These are phyloP conservation scores for Philaethria dido DNA, from an alignment of 2,888 invertebrate species.

Conservation along the genomic window DNA sequence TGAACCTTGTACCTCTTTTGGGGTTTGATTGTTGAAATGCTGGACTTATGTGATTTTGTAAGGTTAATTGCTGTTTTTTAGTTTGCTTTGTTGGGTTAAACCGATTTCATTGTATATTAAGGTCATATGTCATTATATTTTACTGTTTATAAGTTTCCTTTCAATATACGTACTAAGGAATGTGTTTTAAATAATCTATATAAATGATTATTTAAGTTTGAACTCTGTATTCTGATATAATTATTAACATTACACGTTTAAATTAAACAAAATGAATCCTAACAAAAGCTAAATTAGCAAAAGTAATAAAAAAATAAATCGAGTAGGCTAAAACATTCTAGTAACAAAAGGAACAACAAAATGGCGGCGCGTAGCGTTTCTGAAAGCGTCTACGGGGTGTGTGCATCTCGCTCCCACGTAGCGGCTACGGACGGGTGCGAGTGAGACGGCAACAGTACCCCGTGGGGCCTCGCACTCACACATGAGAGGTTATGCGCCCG, in stretches of 20 bases:
- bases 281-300: slow-evolving; percentile 42
- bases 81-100: slow-evolving; percentile 4
- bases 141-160: neutral
- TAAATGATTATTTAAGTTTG: neutral
- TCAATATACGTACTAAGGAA: neutral
- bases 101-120: neutral
- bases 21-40: neutral
- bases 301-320: slow-evolving; percentile 43
- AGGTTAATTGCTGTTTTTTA: slow-evolving; percentile 2
- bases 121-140: slow-evolving; percentile 1
- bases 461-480: slow-evolving; percentile 69
- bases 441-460: slow-evolving; percentile 62
- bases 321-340: slow-evolving; percentile 58
- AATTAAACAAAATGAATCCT: slow-evolving; percentile 7
- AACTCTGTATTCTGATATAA: neutral
- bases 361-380: slow-evolving; percentile 81
- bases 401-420: slow-evolving; percentile 59
- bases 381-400: slow-evolving; percentile 79
- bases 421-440: slow-evolving; percentile 61
- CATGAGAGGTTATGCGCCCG: slow-evolving; percentile 54
- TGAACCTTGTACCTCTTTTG: slow-evolving; percentile 1
- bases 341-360: slow-evolving; percentile 73
- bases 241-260: neutral
- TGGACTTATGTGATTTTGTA: slow-evolving; percentile 6
- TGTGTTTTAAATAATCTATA: neutral